These are phyloP conservation scores for Prunella strophiata DNA, from an alignment of 2,797 vertebrate species.

Conservation along the genomic window DNA sequence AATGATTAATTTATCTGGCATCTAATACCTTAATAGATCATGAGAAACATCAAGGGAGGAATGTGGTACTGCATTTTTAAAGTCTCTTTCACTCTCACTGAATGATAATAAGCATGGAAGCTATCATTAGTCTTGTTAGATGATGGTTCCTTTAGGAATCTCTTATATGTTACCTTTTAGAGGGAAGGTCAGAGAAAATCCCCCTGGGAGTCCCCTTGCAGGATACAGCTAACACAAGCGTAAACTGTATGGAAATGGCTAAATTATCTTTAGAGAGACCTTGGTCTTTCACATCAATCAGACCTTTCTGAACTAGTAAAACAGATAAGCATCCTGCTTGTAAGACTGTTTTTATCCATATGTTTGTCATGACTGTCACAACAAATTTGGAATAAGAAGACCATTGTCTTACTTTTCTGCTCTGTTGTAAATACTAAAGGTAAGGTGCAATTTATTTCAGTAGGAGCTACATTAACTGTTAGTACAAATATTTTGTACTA, in stretches of 20 bases:
- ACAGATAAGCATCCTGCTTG: constrained; percentile 78
- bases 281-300: constrained; percentile 84
- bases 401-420: constrained; percentile 56
- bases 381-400: constrained; percentile 74
- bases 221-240: constrained; percentile 82
- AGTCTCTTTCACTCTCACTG: constrained; percentile 79
- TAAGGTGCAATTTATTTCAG: constrained; percentile 38
- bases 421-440: constrained; percentile 28
- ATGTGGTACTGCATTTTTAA: constrained; percentile 83
- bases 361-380: constrained; percentile 73
- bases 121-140: constrained; percentile 83
- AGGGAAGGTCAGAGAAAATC: constrained; percentile 79
- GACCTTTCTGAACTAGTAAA: constrained; percentile 79
- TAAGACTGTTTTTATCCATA: constrained; percentile 75
- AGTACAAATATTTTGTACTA: no score
- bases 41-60: constrained; percentile 84
- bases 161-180: constrained; percentile 83
- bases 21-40: constrained; percentile 85
- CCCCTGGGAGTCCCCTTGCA: constrained; percentile 77
- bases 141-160: constrained; percentile 84
- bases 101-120: constrained; percentile 84
- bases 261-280: constrained; percentile 83
- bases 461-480: constrained; percentile 8
- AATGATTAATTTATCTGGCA: constrained; percentile 85
- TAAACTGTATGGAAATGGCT: constrained; percentile 85